Conservation (phyloP, 2,888 invertebrate genomes). For the Melipona beecheii region DNA sequence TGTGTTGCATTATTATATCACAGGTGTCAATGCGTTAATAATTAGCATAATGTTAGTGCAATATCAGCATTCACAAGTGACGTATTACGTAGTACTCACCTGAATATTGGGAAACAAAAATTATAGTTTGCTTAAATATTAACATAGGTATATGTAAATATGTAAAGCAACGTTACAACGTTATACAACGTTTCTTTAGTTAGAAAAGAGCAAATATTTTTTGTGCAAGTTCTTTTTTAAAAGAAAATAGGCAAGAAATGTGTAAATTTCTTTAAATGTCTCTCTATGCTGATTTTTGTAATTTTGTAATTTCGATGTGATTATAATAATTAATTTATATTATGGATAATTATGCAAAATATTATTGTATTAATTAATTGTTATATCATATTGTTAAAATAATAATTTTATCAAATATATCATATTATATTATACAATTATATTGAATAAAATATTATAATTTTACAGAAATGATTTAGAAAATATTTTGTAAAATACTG, state of each 20-base stretch:
- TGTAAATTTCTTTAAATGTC: not conserved
- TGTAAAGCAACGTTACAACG: not conserved
- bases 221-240: not conserved
- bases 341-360: not conserved
- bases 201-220: not conserved
- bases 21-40: slow-evolving; percentile 4
- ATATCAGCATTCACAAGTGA: not conserved
- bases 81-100: not conserved
- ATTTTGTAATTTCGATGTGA: not conserved
- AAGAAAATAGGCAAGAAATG: not conserved
- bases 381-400: no score
- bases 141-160: slow-evolving; percentile 6
- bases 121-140: slow-evolving; percentile 16
- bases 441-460: no score
- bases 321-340: not conserved
- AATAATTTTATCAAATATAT: no score
- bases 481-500: no score
- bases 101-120: not conserved
- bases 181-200: not conserved
- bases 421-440: no score
- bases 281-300: not conserved
- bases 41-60: slow-evolving; percentile 22
- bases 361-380: not conserved
- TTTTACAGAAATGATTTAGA: no score
- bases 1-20: slow-evolving; percentile 2